Evolutionary conservation across 2,113 vertebrate genomes (phyloP), one percentile per base, ranked within the genome.

Genomic region (Corythoichthys haematopterus): DNA sequence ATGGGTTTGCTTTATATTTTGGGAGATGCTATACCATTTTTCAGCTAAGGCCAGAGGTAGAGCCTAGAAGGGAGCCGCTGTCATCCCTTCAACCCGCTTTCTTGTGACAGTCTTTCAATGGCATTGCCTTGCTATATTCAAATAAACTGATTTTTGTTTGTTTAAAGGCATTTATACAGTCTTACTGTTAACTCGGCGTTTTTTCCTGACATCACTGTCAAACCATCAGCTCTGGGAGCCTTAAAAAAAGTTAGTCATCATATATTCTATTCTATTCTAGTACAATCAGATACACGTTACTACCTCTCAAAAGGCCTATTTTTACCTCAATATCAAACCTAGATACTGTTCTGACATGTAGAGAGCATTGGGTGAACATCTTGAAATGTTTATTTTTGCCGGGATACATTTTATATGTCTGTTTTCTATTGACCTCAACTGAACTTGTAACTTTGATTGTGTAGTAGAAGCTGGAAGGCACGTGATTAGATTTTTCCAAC

Each of bases 291-390:
- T 85, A 89, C 93, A 96, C 94, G 93, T 91, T 92, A 92, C 95
- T 97, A 97, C 95, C 95, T 97, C 95, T 93, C 92, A 65, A 85
- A 93, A 89, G 93, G 92, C 93, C 94, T 94, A 91, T 92, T 93
- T 94, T 94, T 95, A 95, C 95, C 96, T 95, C 95, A 93, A 92
- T 94, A 93, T 93, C 93, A 94, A 92, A 92, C 86, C 92, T 92
- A 93, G 93, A 94, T 93, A 89, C 90, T 92, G 83, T 81, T 85
- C 80, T 70, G 72, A 73, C 35, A 84, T 83, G 91, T 88, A 90
- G 90, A 87, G 89, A 89, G 90, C 85, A 89, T 92, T 92, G 91
- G 90, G 88, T 92, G 93, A 93, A 92, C 93, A 94, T 94, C 93
- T 92, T 94, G 93, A 94, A 93, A 91, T 93, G 65, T 96, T 93